These are phyloP conservation scores for Habroteleia sp. DNA, from an alignment of 2,888 invertebrate genomes.

Conservation along the genomic window DNA sequence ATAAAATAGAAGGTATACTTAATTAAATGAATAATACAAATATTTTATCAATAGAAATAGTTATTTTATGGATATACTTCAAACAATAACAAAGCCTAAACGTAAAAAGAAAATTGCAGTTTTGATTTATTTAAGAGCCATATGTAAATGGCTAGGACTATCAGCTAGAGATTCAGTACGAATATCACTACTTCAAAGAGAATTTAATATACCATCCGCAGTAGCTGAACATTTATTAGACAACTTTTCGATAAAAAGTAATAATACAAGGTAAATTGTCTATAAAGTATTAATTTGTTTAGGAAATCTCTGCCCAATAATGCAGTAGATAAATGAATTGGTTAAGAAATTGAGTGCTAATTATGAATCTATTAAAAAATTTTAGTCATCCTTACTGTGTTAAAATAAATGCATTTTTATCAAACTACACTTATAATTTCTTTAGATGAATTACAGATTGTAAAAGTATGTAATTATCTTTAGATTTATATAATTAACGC, in stretches of 20 bases:
- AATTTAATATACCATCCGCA: conserved; percentile 5
- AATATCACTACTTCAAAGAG: neutral
- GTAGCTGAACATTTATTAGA: conserved; percentile 13
- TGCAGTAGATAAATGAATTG: too few relatives aligned
- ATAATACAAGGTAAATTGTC: conserved; percentile 5
- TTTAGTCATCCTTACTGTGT: too few relatives aligned
- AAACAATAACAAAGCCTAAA: conserved; percentile 21
- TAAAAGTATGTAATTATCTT: too few relatives aligned
- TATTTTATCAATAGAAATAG: neutral
- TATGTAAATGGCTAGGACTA: conserved; percentile 16
- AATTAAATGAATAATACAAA: neutral
- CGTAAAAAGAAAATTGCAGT: conserved; percentile 28
- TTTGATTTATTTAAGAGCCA: conserved; percentile 13
- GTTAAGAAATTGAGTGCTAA: too few relatives aligned
- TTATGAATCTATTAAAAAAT: too few relatives aligned
- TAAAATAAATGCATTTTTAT: too few relatives aligned
- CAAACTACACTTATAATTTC: too few relatives aligned
- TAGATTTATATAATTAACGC: too few relatives aligned
- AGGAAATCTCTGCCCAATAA: too few relatives aligned
- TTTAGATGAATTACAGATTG: too few relatives aligned
- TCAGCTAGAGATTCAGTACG: neutral
- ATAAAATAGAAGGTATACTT: too few relatives aligned
- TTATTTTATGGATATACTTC: conserved; percentile 7
- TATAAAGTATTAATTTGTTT: neutral
- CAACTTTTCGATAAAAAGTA: neutral